These are phyloP conservation scores for Tachyglossus aculeatus DNA, from an alignment of 2,797 vertebrate genomes.

Conservation along the genomic window DNA sequence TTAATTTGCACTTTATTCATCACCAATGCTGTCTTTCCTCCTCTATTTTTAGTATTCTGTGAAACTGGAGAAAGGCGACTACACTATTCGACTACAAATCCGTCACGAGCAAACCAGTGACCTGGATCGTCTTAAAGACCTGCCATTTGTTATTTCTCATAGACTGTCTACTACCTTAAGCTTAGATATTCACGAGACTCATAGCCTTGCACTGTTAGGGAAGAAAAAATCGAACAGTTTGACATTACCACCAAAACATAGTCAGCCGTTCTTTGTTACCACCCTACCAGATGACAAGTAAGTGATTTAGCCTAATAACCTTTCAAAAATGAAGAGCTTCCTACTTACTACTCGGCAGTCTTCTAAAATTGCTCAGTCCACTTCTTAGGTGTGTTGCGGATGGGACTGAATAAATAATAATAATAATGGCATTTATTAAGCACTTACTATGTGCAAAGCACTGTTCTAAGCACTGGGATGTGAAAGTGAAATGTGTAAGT, in stretches of 20 bases:
- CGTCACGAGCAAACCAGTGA: conserved; percentile 94
- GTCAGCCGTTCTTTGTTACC: conserved; percentile 91
- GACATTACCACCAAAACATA: conserved; percentile 86
- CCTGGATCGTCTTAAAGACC: conserved; percentile 95
- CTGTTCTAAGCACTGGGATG: no score
- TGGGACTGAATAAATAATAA: no score
- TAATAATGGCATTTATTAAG: no score
- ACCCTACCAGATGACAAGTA: conserved; percentile 96
- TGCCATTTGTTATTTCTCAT: conserved; percentile 94
- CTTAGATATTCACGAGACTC: conserved; percentile 93
- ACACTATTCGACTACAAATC: conserved; percentile 93
- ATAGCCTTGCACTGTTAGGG: conserved; percentile 90
- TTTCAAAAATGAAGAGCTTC: neutral
- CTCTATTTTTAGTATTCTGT: conserved; percentile 91
- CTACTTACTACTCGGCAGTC: no score
- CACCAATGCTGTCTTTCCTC: conserved; percentile 40
- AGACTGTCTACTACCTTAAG: conserved; percentile 91
- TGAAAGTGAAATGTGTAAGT: no score
- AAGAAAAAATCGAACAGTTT: conserved; percentile 95
- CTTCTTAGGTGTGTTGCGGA: no score
- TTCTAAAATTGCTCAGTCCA: no score
- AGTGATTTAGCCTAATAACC: conserved; percentile 64
- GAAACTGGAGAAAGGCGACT: conserved; percentile 98
- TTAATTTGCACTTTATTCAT: conserved; percentile 38
- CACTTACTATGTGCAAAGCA: no score